These are phyloP conservation scores for Bursaphelenchus okinawaensis DNA, from an alignment of 2,888 invertebrate species.

Conservation along the genomic window DNA sequence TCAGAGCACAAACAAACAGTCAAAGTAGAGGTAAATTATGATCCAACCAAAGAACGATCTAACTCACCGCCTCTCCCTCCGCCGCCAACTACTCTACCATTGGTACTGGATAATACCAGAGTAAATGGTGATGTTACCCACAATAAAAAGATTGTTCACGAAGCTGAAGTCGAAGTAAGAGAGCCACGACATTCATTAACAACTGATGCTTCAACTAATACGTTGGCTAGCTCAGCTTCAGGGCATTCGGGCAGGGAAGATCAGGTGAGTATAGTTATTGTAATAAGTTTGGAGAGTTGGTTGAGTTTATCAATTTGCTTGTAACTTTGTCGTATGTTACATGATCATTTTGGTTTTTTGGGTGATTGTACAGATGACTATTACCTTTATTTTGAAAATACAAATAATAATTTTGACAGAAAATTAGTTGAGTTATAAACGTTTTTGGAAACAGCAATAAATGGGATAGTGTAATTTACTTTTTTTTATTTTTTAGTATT, in stretches of 20 bases:
- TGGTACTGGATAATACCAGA: not conserved
- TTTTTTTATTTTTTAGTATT: too few species aligned
- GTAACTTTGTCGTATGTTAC: too few species aligned
- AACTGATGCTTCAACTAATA: not conserved
- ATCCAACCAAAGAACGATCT: not conserved
- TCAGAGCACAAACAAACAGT: not conserved
- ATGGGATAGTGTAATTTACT: too few species aligned
- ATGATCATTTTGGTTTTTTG: too few species aligned
- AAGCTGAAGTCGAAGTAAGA: not conserved
- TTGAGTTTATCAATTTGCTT: too few species aligned
- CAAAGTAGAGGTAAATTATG: not conserved
- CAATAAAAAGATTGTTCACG: not conserved
- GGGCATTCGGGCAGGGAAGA: not conserved
- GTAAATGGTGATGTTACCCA: constrained; percentile 4
- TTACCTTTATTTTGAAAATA: too few species aligned
- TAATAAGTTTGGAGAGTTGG: too few species aligned
- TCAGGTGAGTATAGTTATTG: not conserved
- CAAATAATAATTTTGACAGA: too few species aligned
- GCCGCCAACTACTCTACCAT: not conserved
- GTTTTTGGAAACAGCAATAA: too few species aligned
- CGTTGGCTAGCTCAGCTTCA: not conserved
- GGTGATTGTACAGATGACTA: too few species aligned
- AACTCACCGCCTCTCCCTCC: not conserved
- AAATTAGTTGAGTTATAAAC: too few species aligned
- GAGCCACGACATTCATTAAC: not conserved